Evolutionary conservation across 2,797 vertebrate species (phyloP).

Genomic region (Salarias fasciatus): DNA sequence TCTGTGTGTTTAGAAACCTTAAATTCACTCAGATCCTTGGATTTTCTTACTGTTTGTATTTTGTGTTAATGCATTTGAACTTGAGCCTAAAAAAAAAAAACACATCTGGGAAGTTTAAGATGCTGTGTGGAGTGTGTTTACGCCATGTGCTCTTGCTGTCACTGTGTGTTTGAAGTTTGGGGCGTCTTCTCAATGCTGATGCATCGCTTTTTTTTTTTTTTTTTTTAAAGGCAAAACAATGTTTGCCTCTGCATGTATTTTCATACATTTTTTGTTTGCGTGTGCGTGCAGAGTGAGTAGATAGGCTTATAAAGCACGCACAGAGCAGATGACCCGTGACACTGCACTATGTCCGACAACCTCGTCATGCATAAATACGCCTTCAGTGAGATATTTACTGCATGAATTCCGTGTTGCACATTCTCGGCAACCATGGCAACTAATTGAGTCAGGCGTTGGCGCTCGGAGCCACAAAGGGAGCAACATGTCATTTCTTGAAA

Average conservation of each 20-base stretch:
- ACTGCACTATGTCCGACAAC: constrained; percentile 46
- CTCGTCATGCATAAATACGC: constrained; percentile 68
- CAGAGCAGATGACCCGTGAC: constrained; percentile 57
- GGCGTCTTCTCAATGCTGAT: constrained; percentile 1
- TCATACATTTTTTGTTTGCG: constrained; percentile 11
- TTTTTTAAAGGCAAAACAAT: neutral
- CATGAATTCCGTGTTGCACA: constrained; percentile 60
- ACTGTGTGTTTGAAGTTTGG: neutral
- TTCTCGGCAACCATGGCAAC: constrained; percentile 63
- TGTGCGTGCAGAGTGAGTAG: constrained; percentile 24
- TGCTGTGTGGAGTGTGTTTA: neutral
- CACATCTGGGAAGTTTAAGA: constrained; percentile 2
- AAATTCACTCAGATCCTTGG: neutral
- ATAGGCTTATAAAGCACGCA: constrained; percentile 25
- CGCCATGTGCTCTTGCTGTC: neutral
- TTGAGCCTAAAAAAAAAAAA: constrained; percentile 7
- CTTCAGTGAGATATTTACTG: constrained; percentile 53
- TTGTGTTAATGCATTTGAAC: constrained; percentile 24
- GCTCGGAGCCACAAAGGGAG: constrained; percentile 49
- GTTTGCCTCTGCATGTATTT: neutral
- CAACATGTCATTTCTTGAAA: constrained; percentile 56
- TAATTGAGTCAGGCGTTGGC: constrained; percentile 63
- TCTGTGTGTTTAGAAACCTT: no score
- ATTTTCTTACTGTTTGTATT: constrained; percentile 9
- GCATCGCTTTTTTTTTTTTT: neutral